These are phyloP conservation scores for Tetrax tetrax DNA, from an alignment of 2,113 vertebrate genomes.

Conservation along the genomic window DNA sequence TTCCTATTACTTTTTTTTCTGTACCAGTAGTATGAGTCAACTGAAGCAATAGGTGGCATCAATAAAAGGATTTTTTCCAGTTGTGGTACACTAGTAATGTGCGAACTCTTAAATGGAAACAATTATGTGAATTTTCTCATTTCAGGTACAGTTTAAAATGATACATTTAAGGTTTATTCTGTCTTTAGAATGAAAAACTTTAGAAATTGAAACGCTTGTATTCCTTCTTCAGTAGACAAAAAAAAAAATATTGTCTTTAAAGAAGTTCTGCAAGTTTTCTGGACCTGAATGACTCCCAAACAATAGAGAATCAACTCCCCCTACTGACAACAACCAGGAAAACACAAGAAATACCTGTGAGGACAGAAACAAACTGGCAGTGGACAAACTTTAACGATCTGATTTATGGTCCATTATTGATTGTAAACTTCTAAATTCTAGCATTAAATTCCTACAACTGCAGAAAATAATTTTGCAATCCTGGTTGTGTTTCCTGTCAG, in stretches of 20 bases:
- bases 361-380: constrained; percentile 65
- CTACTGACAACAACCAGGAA: constrained; percentile 85
- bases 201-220: not conserved
- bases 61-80: not conserved
- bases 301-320: constrained; percentile 94
- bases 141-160: not conserved
- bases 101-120: not conserved
- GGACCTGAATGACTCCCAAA: constrained; percentile 63
- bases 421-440: constrained; percentile 80
- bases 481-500: constrained; percentile 75
- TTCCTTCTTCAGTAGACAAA: not conserved
- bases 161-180: not conserved
- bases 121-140: not conserved
- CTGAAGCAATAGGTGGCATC: not conserved
- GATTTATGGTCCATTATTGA: constrained; percentile 79
- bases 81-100: not conserved
- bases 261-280: constrained; percentile 14
- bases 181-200: not conserved
- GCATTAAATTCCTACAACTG: constrained; percentile 78
- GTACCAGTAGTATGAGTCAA: not conserved
- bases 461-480: constrained; percentile 73
- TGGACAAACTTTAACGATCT: constrained; percentile 74
- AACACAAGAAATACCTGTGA: constrained; percentile 67
- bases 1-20: not conserved
- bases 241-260: not conserved